A percentile compares a stretch with the other conserved stretches of the same genome.
Conservation (phyloP, 2,888 invertebrate genomes). For the Diadegma fenestrale region DNA sequence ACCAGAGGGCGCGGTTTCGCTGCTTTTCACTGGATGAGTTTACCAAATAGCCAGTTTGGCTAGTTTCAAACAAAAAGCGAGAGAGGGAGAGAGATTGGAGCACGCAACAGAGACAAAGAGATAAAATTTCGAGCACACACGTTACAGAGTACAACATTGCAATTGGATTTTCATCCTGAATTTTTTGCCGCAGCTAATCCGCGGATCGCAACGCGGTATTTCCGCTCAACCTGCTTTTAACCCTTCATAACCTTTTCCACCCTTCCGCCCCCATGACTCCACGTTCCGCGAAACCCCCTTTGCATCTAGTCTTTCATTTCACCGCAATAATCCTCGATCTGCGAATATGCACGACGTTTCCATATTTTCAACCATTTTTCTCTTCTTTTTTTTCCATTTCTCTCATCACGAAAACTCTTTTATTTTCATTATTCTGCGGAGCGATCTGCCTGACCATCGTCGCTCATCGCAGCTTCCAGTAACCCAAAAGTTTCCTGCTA, state of each 20-base stretch:
- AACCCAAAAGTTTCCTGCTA: background rate
- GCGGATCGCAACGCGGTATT: constrained; percentile 45
- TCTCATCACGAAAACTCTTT: background rate
- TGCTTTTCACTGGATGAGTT: constrained; percentile 39
- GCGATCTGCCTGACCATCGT: background rate
- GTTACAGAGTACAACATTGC: constrained; percentile 38
- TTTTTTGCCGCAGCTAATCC: constrained; percentile 55
- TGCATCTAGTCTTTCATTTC: constrained; percentile 8
- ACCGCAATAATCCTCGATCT: constrained; percentile 39
- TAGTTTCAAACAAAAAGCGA: constrained; percentile 31
- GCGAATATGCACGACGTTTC: constrained; percentile 1
- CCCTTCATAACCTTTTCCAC: constrained; percentile 13
- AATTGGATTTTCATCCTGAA: constrained; percentile 39
- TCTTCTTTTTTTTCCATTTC: background rate
- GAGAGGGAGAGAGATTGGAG: constrained; percentile 10
- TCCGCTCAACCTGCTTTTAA: constrained; percentile 50
- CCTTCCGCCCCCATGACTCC: background rate
- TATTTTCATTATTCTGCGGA: background rate
- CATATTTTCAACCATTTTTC: background rate
- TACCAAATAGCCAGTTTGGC: constrained; percentile 53
- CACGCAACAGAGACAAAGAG: constrained; percentile 7
- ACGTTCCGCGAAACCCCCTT: constrained; percentile 4
- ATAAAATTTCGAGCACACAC: constrained; percentile 14
- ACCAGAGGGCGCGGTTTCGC: constrained; percentile 29
- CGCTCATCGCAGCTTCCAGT: background rate